These are phyloP conservation scores for Sinohyriopsis cumingii DNA, from an alignment of 2,888 invertebrate genomes.

Conservation along the genomic window DNA sequence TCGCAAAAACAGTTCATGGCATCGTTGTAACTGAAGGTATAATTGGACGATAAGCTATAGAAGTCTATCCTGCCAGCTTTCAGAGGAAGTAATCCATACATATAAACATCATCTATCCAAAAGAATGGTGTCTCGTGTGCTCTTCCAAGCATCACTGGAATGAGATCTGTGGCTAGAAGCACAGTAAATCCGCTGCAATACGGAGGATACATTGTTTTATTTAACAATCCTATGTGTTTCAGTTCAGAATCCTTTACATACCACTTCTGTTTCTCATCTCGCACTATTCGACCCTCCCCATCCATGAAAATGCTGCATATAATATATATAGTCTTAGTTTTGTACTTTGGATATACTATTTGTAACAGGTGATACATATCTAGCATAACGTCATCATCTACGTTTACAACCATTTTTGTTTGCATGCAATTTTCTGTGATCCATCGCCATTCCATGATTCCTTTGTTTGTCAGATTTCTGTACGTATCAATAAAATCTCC, in stretches of 20 bases:
- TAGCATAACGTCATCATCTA: slow-evolving; percentile 69
- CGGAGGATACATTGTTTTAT: slow-evolving; percentile 76
- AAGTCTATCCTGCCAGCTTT: not conserved
- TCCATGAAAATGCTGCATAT: slow-evolving; percentile 21
- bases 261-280: slow-evolving; percentile 26
- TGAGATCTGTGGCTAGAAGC: slow-evolving; percentile 83
- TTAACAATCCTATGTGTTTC: not conserved
- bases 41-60: not conserved
- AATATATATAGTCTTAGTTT: slow-evolving; percentile 18
- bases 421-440: slow-evolving; percentile 63
- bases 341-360: slow-evolving; percentile 9
- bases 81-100: slow-evolving; percentile 82
- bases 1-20: not conserved
- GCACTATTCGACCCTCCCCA: slow-evolving; percentile 25
- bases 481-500: slow-evolving; percentile 48
- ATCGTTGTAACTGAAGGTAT: not conserved
- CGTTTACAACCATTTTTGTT: slow-evolving; percentile 69
- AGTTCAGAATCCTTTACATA: not conserved
- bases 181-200: slow-evolving; percentile 95
- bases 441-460: slow-evolving; percentile 71
- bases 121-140: slow-evolving; percentile 77
- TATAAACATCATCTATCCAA: slow-evolving; percentile 85
- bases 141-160: slow-evolving; percentile 81
- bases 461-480: slow-evolving; percentile 49
- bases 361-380: slow-evolving; percentile 26